phyloP scores from a whole-genome alignment of 1,140 invertebrate genomes.

The Halyomorpha halys region DNA sequence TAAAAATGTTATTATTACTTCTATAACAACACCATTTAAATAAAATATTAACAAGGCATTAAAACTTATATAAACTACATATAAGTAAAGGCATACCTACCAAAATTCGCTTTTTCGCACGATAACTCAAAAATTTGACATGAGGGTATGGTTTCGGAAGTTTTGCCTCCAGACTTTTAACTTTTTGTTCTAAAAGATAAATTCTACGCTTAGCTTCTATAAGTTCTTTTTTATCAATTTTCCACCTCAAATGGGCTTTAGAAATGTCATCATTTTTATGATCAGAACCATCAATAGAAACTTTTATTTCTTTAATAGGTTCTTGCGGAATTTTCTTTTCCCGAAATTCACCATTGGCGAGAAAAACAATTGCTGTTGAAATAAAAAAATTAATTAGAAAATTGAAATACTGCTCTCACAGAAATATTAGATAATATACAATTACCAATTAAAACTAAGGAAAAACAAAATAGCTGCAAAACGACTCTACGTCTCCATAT shows the following conservation, averaged over 20 bases:
- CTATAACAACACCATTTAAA: neutral
- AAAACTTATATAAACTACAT: neutral
- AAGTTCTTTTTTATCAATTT: slow-evolving; percentile 14
- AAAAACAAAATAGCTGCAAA: too few relatives aligned
- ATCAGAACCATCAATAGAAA: neutral
- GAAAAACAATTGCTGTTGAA: too few relatives aligned
- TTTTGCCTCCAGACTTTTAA: slow-evolving; percentile 55
- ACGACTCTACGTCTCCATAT: too few relatives aligned
- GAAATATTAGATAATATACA: too few relatives aligned
- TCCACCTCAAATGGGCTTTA: slow-evolving; percentile 1
- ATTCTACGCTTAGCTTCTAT: slow-evolving; percentile 47
- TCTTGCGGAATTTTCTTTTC: too few relatives aligned
- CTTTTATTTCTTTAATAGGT: too few relatives aligned
- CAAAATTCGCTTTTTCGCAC: slow-evolving; percentile 79
- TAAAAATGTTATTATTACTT: too few relatives aligned
- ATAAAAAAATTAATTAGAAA: too few relatives aligned
- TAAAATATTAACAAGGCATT: neutral
- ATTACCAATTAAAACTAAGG: too few relatives aligned
- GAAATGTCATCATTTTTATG: neutral
- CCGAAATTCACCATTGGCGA: too few relatives aligned
- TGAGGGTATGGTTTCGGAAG: slow-evolving; percentile 78
- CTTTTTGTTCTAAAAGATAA: slow-evolving; percentile 55
- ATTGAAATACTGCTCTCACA: too few relatives aligned
- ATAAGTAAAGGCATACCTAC: slow-evolving; percentile 40
- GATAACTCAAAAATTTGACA: slow-evolving; percentile 81